Base-by-base conservation (phyloP, 2,797 vertebrate genomes). In the Cirrhinus mrigala region DNA sequence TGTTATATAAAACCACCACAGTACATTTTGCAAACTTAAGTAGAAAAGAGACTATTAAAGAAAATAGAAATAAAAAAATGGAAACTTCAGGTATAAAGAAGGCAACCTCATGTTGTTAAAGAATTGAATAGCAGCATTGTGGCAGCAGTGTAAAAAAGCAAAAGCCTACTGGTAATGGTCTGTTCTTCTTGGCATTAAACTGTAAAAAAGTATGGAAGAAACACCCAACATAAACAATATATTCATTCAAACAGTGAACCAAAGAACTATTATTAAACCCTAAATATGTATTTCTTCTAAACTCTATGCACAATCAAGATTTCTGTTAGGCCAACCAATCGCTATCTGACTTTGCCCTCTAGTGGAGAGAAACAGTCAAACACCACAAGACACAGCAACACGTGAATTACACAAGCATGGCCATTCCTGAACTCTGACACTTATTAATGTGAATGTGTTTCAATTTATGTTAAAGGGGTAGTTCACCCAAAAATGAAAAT, bases 301-400 rank as follows among this genome's bases (percentile, higher is more conserved):
- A 76, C 46, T 6, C 37, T 68, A 74, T 52, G 62, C 27, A 40
- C 20, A 27, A n/a, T 48, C 15, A 44, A 84, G 27, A 79, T 8
- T 24, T 3, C 40, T 81, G 69, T 33, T 24, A 50, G 24, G 24
- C 44, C 24, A 37, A 20, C 27, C 20, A 33, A 77, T 40, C 22
- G 22, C 66, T 33, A 37, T 85, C 48, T 83, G 60, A 75, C 74
- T 66, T 79, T 90, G 89, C 82, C 68, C 90, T 91, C 90, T 90
- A 88, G 85, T 87, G 90, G 87, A 76, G 64, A 66, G 58, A 69
- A 54, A 37, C 8, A 24, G 8, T 12, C 12, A 15, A 37, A 33
- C 71, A 52, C 2, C 20, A 74, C 58, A 33, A 24, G 3, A 56
- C 3, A 62, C 29, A 37, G 37, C 37, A 71, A 44, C 60, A 62